Percentiles rank a stretch among this genome's conserved stretches.
Conservation (phyloP, 1,140 invertebrate species). For the Rhagoletis zephyria region DNA sequence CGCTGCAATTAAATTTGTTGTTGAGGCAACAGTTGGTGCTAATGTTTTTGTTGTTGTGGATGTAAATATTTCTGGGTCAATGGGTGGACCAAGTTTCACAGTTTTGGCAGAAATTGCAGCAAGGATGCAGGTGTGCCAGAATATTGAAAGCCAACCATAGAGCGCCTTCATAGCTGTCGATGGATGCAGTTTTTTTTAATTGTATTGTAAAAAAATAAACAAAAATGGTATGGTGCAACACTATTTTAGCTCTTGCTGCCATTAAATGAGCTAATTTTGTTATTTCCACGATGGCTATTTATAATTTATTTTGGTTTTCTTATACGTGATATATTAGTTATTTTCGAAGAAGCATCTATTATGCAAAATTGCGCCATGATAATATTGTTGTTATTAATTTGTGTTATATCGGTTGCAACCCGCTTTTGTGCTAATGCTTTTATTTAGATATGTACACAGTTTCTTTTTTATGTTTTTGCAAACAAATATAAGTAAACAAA, state of each 20-base stretch:
- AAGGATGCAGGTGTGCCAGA: not conserved
- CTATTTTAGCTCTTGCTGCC: not conserved
- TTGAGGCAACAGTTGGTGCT: not conserved
- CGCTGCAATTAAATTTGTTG: not conserved
- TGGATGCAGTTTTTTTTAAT: not conserved
- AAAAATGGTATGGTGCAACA: not conserved
- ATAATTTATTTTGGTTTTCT: constrained; percentile 24
- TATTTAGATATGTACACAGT: no score
- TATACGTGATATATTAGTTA: not conserved
- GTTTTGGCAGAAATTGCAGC: not conserved
- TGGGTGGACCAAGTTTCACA: not conserved
- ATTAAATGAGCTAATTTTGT: not conserved
- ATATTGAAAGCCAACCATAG: no score
- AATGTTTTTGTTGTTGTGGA: not conserved
- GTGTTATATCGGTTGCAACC: not conserved
- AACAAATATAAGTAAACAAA: no score
- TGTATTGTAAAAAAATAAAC: no score
- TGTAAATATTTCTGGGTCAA: not conserved
- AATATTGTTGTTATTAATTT: not conserved
- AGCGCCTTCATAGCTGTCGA: not conserved
- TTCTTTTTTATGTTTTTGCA: no score
- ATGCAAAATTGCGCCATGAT: not conserved
- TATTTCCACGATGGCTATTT: not conserved
- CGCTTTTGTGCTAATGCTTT: not conserved
- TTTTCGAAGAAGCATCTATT: not conserved